Percentiles rank a stretch among this genome's conserved stretches.
Conservation (phyloP, 2,113 vertebrate species). For the Mola mola region DNA sequence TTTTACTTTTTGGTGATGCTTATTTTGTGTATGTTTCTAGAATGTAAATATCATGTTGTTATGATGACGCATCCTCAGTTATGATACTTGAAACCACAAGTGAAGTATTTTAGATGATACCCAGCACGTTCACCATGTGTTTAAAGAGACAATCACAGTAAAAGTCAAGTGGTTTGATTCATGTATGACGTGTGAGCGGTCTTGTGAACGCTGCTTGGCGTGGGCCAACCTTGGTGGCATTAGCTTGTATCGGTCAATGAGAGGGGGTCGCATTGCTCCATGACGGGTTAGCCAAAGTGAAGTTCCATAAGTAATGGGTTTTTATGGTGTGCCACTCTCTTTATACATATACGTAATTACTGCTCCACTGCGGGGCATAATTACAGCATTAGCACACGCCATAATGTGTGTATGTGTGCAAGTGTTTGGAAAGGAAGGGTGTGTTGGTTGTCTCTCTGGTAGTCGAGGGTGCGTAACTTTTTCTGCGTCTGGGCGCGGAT, state of each 20-base stretch:
- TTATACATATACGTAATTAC: conserved; percentile 67
- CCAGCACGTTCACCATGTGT: no score
- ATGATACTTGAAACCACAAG: no score
- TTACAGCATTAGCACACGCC: conserved; percentile 32
- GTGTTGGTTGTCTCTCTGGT: conserved; percentile 21
- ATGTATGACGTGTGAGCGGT: no score
- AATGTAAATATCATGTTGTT: no score
- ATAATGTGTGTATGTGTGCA: conserved; percentile 9
- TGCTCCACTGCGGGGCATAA: conserved; percentile 42
- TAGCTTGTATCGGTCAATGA: conserved; percentile 39
- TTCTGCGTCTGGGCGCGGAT: conserved; percentile 1
- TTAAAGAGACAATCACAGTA: no score
- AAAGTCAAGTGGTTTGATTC: no score
- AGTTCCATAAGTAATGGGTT: conserved; percentile 54
- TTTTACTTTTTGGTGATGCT: no score
- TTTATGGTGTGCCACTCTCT: conserved; percentile 72
- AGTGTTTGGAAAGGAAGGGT: conserved; percentile 9
- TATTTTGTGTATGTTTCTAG: no score
- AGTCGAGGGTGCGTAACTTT: conserved; percentile 3
- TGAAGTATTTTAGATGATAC: no score
- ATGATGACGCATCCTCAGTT: no score
- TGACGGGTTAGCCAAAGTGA: conserved; percentile 39
- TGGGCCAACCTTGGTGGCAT: conserved; percentile 25
- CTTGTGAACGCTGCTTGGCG: conserved; percentile 20
- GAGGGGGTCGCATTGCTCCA: conserved; percentile 44